A percentile compares a stretch with the other conserved stretches of the same genome.
Evolutionary conservation across 2,888 invertebrate species (phyloP).

Genomic region (Phortica magna): DNA sequence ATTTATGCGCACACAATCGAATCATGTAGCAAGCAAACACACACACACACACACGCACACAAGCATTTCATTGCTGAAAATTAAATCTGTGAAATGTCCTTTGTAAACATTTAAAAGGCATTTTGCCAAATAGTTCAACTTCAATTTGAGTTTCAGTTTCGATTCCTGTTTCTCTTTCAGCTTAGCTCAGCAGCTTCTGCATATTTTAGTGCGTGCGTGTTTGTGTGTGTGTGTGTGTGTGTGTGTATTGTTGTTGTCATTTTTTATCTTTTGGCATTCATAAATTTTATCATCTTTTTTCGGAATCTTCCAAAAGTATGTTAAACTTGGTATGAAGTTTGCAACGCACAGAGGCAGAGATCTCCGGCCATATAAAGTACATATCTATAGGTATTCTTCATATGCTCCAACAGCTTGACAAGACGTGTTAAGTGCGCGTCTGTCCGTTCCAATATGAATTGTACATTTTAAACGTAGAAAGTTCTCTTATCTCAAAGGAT

Average conservation of each 20-base stretch:
- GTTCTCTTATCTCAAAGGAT: too few relatives aligned
- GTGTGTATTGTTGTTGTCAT: too few relatives aligned
- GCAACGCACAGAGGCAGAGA: neutral
- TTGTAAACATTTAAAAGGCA: constrained; percentile 49
- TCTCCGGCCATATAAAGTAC: too few relatives aligned
- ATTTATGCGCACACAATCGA: constrained; percentile 18
- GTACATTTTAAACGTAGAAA: too few relatives aligned
- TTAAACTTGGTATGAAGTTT: neutral
- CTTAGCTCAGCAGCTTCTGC: too few relatives aligned
- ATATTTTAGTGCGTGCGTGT: neutral
- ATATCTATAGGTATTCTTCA: too few relatives aligned
- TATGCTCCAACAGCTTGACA: too few relatives aligned
- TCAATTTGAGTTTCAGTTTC: too few relatives aligned
- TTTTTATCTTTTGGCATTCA: neutral
- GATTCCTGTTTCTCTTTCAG: too few relatives aligned
- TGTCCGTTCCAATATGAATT: too few relatives aligned
- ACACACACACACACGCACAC: constrained; percentile 17
- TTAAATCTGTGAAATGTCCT: constrained; percentile 39
- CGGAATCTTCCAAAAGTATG: neutral
- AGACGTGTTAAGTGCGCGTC: too few relatives aligned
- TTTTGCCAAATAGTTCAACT: constrained; percentile 50
- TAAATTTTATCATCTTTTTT: constrained; percentile 4
- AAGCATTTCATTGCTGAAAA: constrained; percentile 5
- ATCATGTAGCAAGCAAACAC: neutral
- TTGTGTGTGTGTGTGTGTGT: constrained; percentile 10